A percentile compares a stretch with the other conserved stretches of the same genome.
These are phyloP conservation scores for Plebejus argus DNA, from an alignment of 2,888 invertebrate genomes.

Conservation along the genomic window DNA sequence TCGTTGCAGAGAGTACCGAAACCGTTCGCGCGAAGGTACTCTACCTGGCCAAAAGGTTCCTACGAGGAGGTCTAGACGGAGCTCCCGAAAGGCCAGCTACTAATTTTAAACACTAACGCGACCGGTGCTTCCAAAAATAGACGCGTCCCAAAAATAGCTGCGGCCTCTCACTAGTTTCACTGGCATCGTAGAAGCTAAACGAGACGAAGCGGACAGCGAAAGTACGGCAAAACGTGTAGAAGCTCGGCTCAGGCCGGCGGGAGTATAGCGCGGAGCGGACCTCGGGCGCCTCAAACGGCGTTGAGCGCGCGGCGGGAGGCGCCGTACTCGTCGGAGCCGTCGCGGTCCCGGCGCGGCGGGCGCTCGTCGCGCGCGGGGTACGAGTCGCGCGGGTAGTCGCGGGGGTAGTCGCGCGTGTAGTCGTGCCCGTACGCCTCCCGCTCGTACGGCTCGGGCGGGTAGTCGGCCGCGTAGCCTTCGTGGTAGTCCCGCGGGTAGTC, in stretches of 20 bases:
- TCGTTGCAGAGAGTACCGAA: constrained; percentile 25
- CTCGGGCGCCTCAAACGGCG: constrained; percentile 82
- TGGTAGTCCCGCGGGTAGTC: constrained; percentile 50
- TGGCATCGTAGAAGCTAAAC: constrained; percentile 39
- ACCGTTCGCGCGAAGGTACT: constrained; percentile 3
- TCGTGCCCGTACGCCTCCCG: constrained; percentile 65
- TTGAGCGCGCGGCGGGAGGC: constrained; percentile 86
- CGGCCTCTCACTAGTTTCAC: constrained; percentile 42
- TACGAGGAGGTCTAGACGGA: constrained; percentile 12
- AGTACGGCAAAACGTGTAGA: constrained; percentile 33
- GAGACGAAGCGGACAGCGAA: constrained; percentile 33
- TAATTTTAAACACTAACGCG: constrained; percentile 41
- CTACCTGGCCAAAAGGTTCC: constrained; percentile 26
- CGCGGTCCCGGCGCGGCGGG: constrained; percentile 64
- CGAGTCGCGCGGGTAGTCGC: constrained; percentile 75
- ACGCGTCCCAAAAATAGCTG: constrained; percentile 36
- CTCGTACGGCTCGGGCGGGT: constrained; percentile 58
- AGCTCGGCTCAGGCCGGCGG: constrained; percentile 29
- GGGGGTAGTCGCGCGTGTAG: constrained; percentile 66
- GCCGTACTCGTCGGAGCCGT: constrained; percentile 79
- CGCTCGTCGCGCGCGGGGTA: constrained; percentile 70
- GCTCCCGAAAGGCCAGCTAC: constrained; percentile 40
- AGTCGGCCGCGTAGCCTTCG: constrained; percentile 62
- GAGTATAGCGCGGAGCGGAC: constrained; percentile 38
- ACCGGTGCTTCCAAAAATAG: constrained; percentile 33